phyloP scores from a whole-genome alignment of 1,140 invertebrate species.

The Pachyrhynchus sulphureomaculatus region DNA sequence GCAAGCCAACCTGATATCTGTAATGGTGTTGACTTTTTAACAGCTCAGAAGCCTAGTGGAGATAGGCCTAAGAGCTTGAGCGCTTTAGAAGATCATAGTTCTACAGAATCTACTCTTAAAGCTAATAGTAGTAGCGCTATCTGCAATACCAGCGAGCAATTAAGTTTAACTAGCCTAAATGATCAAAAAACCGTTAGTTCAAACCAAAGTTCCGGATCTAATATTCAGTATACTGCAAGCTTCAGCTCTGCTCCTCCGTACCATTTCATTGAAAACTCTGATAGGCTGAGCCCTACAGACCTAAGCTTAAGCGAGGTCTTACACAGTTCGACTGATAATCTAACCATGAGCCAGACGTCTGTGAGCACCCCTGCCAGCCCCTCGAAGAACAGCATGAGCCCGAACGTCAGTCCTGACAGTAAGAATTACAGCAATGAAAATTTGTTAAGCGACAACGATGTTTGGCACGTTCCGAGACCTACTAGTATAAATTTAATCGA shows the following conservation, averaged over 20 bases:
- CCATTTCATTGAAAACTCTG: constrained; percentile 39
- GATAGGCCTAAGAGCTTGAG: constrained; percentile 47
- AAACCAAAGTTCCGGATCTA: constrained; percentile 39
- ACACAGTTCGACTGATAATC: constrained; percentile 42
- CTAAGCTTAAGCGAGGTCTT: constrained; percentile 45
- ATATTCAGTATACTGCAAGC: constrained; percentile 41
- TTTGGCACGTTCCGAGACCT: constrained; percentile 7
- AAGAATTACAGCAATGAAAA: constrained; percentile 31
- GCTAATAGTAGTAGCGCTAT: constrained; percentile 40
- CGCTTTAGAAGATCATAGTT: constrained; percentile 41
- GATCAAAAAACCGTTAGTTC: constrained; percentile 40
- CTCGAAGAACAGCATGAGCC: constrained; percentile 43
- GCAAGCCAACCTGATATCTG: constrained; percentile 54
- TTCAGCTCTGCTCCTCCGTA: constrained; percentile 35
- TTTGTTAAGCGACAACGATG: constrained; percentile 3
- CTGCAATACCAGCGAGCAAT: constrained; percentile 41
- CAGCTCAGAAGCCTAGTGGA: not conserved
- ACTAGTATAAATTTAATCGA: constrained; percentile 41
- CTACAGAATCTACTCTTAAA: constrained; percentile 30
- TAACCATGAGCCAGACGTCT: constrained; percentile 41
- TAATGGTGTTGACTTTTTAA: not conserved
- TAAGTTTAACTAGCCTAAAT: constrained; percentile 33
- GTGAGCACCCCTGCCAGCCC: constrained; percentile 42
- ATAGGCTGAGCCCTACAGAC: constrained; percentile 37
- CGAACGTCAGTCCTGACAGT: constrained; percentile 43